A percentile compares a stretch with the other conserved stretches of the same genome.
Evolutionary conservation across 2,888 invertebrate genomes (phyloP).

Genomic region (Xanthorhoe designata): DNA sequence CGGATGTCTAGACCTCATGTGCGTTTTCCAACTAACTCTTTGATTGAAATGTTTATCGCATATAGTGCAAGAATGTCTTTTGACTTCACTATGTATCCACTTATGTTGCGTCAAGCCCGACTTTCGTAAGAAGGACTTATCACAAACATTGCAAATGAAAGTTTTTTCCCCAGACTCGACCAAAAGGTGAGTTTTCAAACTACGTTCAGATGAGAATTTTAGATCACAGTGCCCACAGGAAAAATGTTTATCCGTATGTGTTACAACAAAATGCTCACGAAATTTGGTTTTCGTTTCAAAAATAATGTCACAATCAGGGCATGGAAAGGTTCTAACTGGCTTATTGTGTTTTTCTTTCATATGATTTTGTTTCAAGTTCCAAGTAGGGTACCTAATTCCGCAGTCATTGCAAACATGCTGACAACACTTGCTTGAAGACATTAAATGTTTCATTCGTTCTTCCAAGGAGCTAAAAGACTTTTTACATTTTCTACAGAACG

Average conservation of each 20-base stretch:
- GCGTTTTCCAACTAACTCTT: slow-evolving; percentile 60
- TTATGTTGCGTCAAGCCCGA: slow-evolving; percentile 56
- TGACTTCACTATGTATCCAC: slow-evolving; percentile 61
- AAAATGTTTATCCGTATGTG: slow-evolving; percentile 53
- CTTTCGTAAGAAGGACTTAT: slow-evolving; percentile 57
- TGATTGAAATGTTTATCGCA: slow-evolving; percentile 61
- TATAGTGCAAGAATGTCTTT: slow-evolving; percentile 54
- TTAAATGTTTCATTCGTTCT: slow-evolving; percentile 52
- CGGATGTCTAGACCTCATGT: slow-evolving; percentile 68
- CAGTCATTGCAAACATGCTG: slow-evolving; percentile 55
- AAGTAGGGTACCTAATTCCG: slow-evolving; percentile 53
- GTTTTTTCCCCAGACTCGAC: slow-evolving; percentile 56
- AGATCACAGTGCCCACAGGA: slow-evolving; percentile 54
- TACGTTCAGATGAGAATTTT: slow-evolving; percentile 55
- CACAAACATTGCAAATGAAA: slow-evolving; percentile 53
- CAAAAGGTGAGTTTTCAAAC: slow-evolving; percentile 49
- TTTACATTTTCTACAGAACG: slow-evolving; percentile 55
- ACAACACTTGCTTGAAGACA: slow-evolving; percentile 52
- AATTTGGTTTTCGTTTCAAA: slow-evolving; percentile 48
- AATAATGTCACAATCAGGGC: slow-evolving; percentile 56
- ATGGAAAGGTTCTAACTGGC: slow-evolving; percentile 47
- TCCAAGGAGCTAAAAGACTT: slow-evolving; percentile 50
- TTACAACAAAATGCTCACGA: slow-evolving; percentile 53
- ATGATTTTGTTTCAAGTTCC: slow-evolving; percentile 53
- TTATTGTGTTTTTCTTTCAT: slow-evolving; percentile 48